These are phyloP conservation scores for Ptilodon capucinus DNA, from an alignment of 2,888 invertebrate species.

Conservation along the genomic window DNA sequence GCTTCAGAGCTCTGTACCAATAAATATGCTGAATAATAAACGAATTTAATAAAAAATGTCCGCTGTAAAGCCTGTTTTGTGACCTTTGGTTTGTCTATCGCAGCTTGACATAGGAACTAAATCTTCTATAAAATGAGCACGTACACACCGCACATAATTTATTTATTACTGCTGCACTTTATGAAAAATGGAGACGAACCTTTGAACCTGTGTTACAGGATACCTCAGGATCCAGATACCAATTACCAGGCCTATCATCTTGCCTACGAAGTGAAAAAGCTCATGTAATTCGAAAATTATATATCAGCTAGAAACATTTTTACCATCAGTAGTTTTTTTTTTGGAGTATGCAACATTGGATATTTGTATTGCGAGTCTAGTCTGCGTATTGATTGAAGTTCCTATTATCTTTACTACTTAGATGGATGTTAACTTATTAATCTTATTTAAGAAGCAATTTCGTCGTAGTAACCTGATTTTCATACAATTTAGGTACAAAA, in stretches of 20 bases:
- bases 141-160: conserved; percentile 33
- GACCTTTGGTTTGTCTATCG: conserved; percentile 44
- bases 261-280: conserved; percentile 99
- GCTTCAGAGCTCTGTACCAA: conserved; percentile 5
- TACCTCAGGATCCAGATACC: conserved; percentile 92
- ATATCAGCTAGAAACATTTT: conserved; percentile 70
- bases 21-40: conserved; percentile 15
- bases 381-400: too few species aligned
- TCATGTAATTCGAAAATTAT: conserved; percentile 92
- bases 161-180: conserved; percentile 23
- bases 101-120: conserved; percentile 48
- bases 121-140: conserved; percentile 29
- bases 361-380: conserved; percentile 44
- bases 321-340: conserved; percentile 59
- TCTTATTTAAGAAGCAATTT: too few species aligned
- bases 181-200: conserved; percentile 60
- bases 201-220: conserved; percentile 92
- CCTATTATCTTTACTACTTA: too few species aligned
- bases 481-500: too few species aligned
- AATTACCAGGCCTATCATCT: conserved; percentile 99
- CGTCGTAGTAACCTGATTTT: too few species aligned
- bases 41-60: conserved; percentile 11
- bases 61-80: conserved; percentile 29
- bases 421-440: too few species aligned
- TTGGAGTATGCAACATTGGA: conserved; percentile 43